Evolutionary conservation across 2,797 vertebrate species (phyloP).

Genomic region (Chelidonichthys spinosus): DNA sequence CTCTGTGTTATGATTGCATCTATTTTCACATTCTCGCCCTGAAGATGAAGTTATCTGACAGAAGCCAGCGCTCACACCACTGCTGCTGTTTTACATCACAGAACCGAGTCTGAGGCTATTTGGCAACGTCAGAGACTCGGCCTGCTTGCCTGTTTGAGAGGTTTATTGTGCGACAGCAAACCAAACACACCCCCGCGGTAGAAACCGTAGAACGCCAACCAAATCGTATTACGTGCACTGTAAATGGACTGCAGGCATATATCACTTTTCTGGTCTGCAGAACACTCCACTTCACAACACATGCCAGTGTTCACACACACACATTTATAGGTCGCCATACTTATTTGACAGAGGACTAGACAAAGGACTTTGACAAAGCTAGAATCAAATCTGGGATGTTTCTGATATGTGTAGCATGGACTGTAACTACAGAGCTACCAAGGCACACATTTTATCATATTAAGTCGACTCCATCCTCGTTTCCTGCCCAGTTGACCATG

Average conservation of each 20-base stretch:
- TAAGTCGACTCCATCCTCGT: background rate
- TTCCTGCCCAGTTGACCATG: constrained; percentile 28
- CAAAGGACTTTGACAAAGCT: background rate
- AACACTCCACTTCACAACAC: background rate
- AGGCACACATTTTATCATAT: background rate
- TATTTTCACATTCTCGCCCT: constrained; percentile 38
- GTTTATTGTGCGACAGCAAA: constrained; percentile 27
- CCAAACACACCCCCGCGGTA: constrained; percentile 32
- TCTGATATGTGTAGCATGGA: no score
- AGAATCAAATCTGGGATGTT: background rate
- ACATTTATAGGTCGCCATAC: background rate
- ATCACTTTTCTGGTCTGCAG: background rate
- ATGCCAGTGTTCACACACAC: background rate
- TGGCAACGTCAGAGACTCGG: constrained; percentile 13
- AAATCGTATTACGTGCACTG: constrained; percentile 6
- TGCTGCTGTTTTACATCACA: constrained; percentile 61
- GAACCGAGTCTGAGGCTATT: constrained; percentile 11
- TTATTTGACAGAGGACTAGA: background rate
- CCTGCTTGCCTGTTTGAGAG: constrained; percentile 17
- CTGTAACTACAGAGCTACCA: background rate
- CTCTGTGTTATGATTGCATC: constrained; percentile 40
- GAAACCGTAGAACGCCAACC: constrained; percentile 11
- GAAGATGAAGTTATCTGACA: constrained; percentile 50
- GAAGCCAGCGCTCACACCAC: constrained; percentile 44
- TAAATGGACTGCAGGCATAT: background rate